Evolutionary conservation across 2,113 vertebrate genomes (phyloP).

Genomic region (Protomyctophum bolini): DNA sequence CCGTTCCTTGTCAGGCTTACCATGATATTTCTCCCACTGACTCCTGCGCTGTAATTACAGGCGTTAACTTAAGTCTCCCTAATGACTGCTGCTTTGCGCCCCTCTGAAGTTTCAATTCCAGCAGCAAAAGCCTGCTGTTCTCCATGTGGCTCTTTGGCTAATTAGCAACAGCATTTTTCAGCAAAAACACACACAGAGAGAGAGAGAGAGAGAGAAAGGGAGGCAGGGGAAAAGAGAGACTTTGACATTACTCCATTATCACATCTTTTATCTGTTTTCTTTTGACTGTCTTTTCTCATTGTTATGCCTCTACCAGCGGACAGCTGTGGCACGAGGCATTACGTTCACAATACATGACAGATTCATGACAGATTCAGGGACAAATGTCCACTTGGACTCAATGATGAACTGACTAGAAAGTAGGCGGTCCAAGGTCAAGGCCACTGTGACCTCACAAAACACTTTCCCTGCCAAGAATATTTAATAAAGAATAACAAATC

Average conservation of each 20-base stretch:
- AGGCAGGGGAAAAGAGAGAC: conserved; percentile 7
- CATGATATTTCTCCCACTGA: conserved; percentile 12
- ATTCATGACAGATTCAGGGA: background rate
- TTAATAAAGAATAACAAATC: too few species aligned
- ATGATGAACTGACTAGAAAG: too few species aligned
- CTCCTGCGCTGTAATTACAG: conserved; percentile 44
- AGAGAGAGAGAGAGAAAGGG: background rate
- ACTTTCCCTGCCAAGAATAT: too few species aligned
- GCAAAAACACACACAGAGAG: conserved; percentile 35
- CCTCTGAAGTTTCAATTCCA: conserved; percentile 51
- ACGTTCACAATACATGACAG: background rate
- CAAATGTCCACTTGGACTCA: too few species aligned
- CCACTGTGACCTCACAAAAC: too few species aligned
- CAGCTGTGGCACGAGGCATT: too few species aligned
- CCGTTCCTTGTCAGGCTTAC: background rate
- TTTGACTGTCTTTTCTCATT: background rate
- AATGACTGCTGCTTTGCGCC: conserved; percentile 42
- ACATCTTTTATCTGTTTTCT: conserved; percentile 19
- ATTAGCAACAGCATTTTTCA: conserved; percentile 52
- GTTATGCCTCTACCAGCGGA: background rate
- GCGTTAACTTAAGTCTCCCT: conserved; percentile 26
- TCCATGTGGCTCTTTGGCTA: conserved; percentile 53
- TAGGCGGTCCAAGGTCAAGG: too few species aligned
- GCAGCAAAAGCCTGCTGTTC: conserved; percentile 43
- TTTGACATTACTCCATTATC: conserved; percentile 40